Conservation (phyloP, 2,888 invertebrate genomes). For the Trypoxylon attenuatum region DNA sequence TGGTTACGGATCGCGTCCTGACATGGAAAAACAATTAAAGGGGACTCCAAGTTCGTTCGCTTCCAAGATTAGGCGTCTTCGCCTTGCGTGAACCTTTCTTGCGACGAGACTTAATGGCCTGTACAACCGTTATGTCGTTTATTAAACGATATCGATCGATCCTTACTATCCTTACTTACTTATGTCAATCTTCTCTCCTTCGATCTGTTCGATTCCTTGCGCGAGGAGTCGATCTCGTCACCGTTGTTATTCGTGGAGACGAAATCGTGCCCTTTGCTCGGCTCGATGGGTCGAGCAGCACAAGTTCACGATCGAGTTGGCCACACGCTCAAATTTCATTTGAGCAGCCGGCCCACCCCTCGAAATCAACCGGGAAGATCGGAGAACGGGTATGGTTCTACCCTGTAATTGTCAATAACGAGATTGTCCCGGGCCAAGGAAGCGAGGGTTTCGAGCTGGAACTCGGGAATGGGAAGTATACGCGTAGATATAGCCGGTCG, state of each 20-base stretch:
- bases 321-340: conserved; percentile 54
- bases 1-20: conserved; percentile 26
- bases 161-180: too few relatives aligned
- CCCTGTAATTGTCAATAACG: conserved; percentile 64
- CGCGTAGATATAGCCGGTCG: too few relatives aligned
- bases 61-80: background rate
- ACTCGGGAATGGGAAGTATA: background rate
- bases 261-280: too few relatives aligned
- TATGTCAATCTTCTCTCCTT: too few relatives aligned
- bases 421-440: conserved; percentile 57
- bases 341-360: conserved; percentile 36
- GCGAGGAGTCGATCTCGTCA: too few relatives aligned
- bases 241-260: too few relatives aligned
- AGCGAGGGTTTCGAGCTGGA: conserved; percentile 25
- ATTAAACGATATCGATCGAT: background rate
- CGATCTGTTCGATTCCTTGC: too few relatives aligned
- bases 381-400: conserved; percentile 9
- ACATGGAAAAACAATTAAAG: conserved; percentile 39
- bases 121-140: background rate
- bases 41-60: conserved; percentile 5
- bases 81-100: background rate
- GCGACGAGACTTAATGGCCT: background rate
- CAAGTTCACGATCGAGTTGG: conserved; percentile 47
- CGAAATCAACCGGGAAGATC: background rate
- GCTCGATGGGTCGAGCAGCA: conserved; percentile 57